These are phyloP conservation scores for Ciona savignyi DNA, from an alignment of 23 tunicate genomes.

Conservation along the genomic window DNA sequence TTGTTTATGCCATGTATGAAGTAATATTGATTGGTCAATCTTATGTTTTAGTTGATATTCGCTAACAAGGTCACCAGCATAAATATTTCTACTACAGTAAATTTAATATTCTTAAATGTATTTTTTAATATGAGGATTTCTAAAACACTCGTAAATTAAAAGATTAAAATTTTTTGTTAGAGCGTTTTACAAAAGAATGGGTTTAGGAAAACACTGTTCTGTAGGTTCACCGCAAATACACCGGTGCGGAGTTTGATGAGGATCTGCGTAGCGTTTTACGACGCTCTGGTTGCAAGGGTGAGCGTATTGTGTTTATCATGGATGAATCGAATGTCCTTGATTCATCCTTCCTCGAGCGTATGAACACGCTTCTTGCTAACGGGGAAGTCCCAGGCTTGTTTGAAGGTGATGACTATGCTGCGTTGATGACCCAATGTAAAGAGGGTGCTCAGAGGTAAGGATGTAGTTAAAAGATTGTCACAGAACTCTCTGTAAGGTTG, in stretches of 20 bases:
- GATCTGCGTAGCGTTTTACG: constrained; percentile 88
- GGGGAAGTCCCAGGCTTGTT: constrained; percentile 98
- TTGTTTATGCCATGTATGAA: no score
- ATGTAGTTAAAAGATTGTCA: no score
- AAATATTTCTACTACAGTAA: not conserved
- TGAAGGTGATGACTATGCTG: constrained; percentile 96
- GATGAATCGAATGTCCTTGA: constrained; percentile 98
- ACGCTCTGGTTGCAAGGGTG: constrained; percentile 98
- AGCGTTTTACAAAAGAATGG: no score
- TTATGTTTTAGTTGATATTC: not conserved
- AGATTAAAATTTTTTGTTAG: no score
- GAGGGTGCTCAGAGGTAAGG: constrained; percentile 95
- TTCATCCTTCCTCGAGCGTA: constrained; percentile 87
- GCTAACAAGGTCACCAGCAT: no score
- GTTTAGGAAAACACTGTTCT: no score
- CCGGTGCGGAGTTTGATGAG: constrained; percentile 92
- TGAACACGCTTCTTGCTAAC: constrained; percentile 90
- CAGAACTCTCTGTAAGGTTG: no score
- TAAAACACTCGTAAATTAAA: no score
- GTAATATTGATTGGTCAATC: not conserved
- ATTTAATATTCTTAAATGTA: not conserved
- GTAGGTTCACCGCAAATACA: constrained; percentile 98
- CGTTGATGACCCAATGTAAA: constrained; percentile 98
- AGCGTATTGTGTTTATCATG: constrained; percentile 97
- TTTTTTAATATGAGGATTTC: not conserved